Percentiles rank a stretch among this genome's conserved stretches.
Evolutionary conservation across 2,888 invertebrate species (phyloP).

Genomic region (Arctia plantaginis): DNA sequence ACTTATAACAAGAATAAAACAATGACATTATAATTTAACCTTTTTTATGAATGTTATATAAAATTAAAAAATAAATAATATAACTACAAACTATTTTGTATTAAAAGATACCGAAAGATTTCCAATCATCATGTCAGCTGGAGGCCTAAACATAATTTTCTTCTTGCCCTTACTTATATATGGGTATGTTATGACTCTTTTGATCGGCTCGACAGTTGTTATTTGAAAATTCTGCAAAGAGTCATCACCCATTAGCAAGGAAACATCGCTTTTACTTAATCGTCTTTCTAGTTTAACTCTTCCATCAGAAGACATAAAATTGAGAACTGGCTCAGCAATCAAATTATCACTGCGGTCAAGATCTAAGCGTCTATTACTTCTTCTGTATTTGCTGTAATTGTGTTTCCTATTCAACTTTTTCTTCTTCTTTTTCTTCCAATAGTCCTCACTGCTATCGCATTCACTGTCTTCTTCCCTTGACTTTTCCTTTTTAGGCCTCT

Average conservation of each 20-base stretch:
- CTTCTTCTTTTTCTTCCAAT: not conserved
- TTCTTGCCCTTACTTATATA: not conserved
- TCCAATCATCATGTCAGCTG: constrained; percentile 1
- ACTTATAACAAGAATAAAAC: not conserved
- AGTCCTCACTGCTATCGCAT: not conserved
- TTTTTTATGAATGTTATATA: constrained; percentile 7
- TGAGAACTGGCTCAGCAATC: constrained; percentile 13
- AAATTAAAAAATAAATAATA: constrained; percentile 15
- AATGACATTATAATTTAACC: not conserved
- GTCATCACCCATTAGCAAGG: constrained; percentile 1
- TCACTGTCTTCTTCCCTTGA: constrained; percentile 3
- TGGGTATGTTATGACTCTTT: not conserved
- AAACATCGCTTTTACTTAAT: constrained; percentile 9
- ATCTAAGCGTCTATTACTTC: constrained; percentile 4
- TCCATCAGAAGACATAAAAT: constrained; percentile 14
- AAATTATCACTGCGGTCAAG: constrained; percentile 1
- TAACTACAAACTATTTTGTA: not conserved
- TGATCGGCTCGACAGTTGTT: not conserved
- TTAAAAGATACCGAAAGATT: constrained; percentile 15
- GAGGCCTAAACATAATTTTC: constrained; percentile 7
- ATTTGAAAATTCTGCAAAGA: not conserved
- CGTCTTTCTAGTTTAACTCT: constrained; percentile 12
- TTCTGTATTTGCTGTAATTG: not conserved
- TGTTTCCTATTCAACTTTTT: not conserved
- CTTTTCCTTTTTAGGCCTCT: not conserved